Percentiles rank a stretch among this genome's conserved stretches.
Conservation (phyloP, 1,140 invertebrate species). For the Bombus breviceps region DNA sequence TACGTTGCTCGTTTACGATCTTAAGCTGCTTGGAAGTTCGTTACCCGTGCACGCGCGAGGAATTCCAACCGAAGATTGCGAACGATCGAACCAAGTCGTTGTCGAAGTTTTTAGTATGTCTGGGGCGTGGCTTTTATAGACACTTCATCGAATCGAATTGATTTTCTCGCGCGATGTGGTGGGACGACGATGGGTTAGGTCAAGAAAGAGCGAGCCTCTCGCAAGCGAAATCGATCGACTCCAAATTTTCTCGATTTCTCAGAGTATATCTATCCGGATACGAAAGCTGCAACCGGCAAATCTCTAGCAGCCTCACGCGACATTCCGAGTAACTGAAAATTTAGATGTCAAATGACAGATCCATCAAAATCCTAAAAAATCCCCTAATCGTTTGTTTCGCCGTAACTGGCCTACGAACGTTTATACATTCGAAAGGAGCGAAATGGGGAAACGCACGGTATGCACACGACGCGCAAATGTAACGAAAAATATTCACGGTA, state of each 20-base stretch:
- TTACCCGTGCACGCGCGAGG: constrained; percentile 14
- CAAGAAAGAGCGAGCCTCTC: too few species aligned
- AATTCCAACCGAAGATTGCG: constrained; percentile 1
- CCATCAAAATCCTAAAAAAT: too few species aligned
- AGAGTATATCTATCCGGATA: accelerated
- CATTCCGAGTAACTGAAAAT: background rate
- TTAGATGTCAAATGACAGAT: background rate
- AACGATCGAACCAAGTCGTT: background rate
- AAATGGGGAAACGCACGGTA: too few species aligned
- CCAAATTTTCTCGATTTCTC: too few species aligned
- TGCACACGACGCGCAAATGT: too few species aligned
- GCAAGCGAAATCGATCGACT: too few species aligned
- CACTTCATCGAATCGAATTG: background rate
- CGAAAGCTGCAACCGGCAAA: background rate
- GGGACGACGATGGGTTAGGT: too few species aligned
- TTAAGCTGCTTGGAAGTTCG: constrained; percentile 24
- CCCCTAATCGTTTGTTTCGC: too few species aligned
- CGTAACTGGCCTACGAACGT: too few species aligned
- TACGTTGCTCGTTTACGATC: constrained; percentile 25
- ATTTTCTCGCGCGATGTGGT: background rate
- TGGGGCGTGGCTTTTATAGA: background rate
- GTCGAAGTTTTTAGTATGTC: background rate
- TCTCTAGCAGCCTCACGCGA: background rate
- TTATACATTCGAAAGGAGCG: too few species aligned
- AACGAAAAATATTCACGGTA: too few species aligned